phyloP scores from a whole-genome alignment of 2,113 vertebrate genomes.

The Phodopus roborovskii region DNA sequence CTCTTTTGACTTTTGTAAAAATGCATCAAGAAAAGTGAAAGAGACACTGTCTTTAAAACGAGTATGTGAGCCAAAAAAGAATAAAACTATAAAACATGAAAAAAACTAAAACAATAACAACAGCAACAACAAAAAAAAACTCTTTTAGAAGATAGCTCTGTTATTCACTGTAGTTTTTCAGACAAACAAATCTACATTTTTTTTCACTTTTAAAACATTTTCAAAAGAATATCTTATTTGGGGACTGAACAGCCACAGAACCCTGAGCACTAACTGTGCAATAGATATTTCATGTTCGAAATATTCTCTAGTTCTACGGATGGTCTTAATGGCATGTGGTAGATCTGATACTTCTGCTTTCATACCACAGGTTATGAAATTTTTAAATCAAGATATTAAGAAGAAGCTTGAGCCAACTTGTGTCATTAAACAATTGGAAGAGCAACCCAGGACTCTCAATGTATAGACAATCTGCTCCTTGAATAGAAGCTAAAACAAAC shows the following conservation, averaged over 20 bases:
- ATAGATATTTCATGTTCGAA: slow-evolving; percentile 17
- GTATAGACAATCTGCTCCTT: neutral
- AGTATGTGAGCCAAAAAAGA: neutral
- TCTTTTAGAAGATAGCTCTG: neutral
- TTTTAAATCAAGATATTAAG: slow-evolving; percentile 40
- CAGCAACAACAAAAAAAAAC: neutral
- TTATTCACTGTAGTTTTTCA: slow-evolving; percentile 27
- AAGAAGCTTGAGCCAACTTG: neutral
- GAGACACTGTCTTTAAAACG: neutral
- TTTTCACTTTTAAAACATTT: slow-evolving; percentile 40
- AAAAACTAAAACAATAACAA: neutral
- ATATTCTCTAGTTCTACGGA: neutral
- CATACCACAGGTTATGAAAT: neutral
- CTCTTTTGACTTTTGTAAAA: neutral
- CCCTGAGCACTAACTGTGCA: slow-evolving; percentile 4
- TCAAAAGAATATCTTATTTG: slow-evolving; percentile 10
- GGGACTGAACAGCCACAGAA: slow-evolving; percentile 18
- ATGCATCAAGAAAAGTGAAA: neutral
- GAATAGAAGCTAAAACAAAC: neutral
- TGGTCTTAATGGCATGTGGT: neutral
- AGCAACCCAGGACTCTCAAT: neutral
- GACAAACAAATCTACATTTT: neutral
- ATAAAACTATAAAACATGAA: neutral
- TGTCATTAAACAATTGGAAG: neutral
- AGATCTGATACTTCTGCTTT: neutral